These are phyloP conservation scores for Drosophila multiciliata DNA, from an alignment of 2,888 invertebrate genomes.

Conservation along the genomic window DNA sequence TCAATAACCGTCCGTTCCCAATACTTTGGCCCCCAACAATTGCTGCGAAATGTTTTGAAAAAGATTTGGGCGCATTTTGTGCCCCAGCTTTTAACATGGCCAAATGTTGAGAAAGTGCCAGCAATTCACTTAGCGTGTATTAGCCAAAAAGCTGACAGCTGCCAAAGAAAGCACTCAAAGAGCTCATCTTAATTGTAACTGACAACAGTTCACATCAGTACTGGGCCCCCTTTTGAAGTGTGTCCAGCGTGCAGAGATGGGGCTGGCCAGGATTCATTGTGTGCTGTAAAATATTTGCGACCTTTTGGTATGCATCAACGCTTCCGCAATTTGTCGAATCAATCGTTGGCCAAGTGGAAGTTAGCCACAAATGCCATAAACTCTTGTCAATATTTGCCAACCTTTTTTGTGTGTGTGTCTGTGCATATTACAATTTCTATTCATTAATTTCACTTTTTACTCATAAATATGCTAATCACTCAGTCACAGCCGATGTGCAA, in stretches of 20 bases:
- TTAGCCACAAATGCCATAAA: slow-evolving; percentile 26
- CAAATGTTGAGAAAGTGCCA: slow-evolving; percentile 65
- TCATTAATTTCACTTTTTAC: slow-evolving; percentile 82
- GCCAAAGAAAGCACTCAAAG: slow-evolving; percentile 55
- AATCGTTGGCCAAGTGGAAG: slow-evolving; percentile 17
- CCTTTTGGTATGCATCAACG: slow-evolving; percentile 48
- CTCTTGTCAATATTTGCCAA: slow-evolving; percentile 72
- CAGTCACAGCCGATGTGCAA: slow-evolving; percentile 45
- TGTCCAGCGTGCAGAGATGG: not conserved
- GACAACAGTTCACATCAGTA: slow-evolving; percentile 38
- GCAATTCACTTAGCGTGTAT: slow-evolving; percentile 55
- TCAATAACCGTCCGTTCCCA: slow-evolving; percentile 68
- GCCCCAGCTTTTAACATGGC: slow-evolving; percentile 13
- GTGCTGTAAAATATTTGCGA: slow-evolving; percentile 7
- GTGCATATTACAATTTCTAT: slow-evolving; percentile 40
- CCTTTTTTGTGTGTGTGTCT: slow-evolving; percentile 41
- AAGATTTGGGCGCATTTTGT: slow-evolving; percentile 51
- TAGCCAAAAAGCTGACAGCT: slow-evolving; percentile 34
- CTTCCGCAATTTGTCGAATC: slow-evolving; percentile 14
- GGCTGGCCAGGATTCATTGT: slow-evolving; percentile 21
- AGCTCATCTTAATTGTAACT: slow-evolving; percentile 33
- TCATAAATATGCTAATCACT: slow-evolving; percentile 81
- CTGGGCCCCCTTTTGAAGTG: slow-evolving; percentile 5
- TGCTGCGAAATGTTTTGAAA: slow-evolving; percentile 42
- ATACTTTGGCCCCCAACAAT: slow-evolving; percentile 43